Evolutionary conservation across 2,888 invertebrate genomes (phyloP).

Genomic region (Melanotus villosus): DNA sequence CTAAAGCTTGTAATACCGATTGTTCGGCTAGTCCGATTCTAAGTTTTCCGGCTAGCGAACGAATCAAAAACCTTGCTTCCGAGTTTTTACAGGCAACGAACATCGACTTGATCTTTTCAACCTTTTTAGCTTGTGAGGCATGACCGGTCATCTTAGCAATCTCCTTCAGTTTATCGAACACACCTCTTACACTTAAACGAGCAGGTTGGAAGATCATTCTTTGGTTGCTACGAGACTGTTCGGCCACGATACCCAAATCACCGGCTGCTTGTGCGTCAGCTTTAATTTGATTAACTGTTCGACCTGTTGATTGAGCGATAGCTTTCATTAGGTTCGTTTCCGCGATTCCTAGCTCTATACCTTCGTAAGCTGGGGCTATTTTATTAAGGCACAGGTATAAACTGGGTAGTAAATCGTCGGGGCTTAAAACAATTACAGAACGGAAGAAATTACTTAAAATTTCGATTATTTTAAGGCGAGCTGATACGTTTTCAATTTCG

Average conservation of each 20-base stretch:
- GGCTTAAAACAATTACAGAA: constrained; percentile 90
- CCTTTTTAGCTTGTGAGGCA: constrained; percentile 85
- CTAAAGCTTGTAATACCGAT: constrained; percentile 92
- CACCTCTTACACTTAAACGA: constrained; percentile 79
- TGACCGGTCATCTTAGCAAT: constrained; percentile 90
- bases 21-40: constrained; percentile 98
- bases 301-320: constrained; percentile 90
- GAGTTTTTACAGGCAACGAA: constrained; percentile 92
- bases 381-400: constrained; percentile 97
- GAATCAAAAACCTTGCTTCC: constrained; percentile 91
- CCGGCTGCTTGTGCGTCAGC: constrained; percentile 80
- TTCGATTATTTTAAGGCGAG: constrained; percentile 92
- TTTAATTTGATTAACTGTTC: constrained; percentile 87
- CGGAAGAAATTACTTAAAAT: constrained; percentile 92
- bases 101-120: constrained; percentile 91
- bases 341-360: constrained; percentile 93
- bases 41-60: constrained; percentile 93
- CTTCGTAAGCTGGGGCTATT: constrained; percentile 96
- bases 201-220: constrained; percentile 90
- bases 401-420: constrained; percentile 90
- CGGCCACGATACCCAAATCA: constrained; percentile 93
- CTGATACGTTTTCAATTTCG: constrained; percentile 87
- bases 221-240: constrained; percentile 87
- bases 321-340: constrained; percentile 96
- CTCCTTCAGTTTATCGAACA: constrained; percentile 88